phyloP scores from a whole-genome alignment of 2,797 vertebrate species.

The Fundulus diaphanus region DNA sequence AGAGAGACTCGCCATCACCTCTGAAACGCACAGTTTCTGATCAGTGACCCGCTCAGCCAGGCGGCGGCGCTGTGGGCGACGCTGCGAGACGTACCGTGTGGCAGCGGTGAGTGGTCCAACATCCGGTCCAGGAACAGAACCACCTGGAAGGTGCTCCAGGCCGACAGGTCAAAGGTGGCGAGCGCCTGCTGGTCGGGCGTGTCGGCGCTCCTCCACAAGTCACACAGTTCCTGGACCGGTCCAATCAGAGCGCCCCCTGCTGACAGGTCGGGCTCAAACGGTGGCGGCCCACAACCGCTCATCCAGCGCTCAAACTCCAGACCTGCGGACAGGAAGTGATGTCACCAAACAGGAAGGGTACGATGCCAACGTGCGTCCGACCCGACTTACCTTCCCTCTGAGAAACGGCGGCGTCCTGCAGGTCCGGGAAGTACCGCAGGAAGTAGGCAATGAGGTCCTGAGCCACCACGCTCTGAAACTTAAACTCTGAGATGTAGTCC shows the following conservation, averaged over 20 bases:
- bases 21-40: conserved; percentile 61
- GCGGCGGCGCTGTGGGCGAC: not conserved
- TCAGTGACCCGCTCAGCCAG: not conserved
- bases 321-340: conserved; percentile 74
- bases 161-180: conserved; percentile 84
- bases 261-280: conserved; percentile 92
- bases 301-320: conserved; percentile 91
- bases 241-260: conserved; percentile 87
- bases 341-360: conserved; percentile 2
- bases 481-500: conserved; percentile 94
- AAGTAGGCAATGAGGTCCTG: conserved; percentile 94
- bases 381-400: conserved; percentile 85
- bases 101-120: conserved; percentile 88
- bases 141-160: conserved; percentile 95
- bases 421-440: conserved; percentile 90
- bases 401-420: conserved; percentile 87
- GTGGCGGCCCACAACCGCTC: conserved; percentile 82
- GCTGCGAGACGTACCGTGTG: conserved; percentile 71
- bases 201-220: conserved; percentile 87
- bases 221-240: conserved; percentile 89
- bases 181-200: conserved; percentile 80
- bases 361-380: not conserved
- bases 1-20: conserved; percentile 89
- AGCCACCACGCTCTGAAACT: conserved; percentile 92
- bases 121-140: conserved; percentile 94